phyloP scores from a whole-genome alignment of 2,113 vertebrate species.

The Mastomys coucha region DNA sequence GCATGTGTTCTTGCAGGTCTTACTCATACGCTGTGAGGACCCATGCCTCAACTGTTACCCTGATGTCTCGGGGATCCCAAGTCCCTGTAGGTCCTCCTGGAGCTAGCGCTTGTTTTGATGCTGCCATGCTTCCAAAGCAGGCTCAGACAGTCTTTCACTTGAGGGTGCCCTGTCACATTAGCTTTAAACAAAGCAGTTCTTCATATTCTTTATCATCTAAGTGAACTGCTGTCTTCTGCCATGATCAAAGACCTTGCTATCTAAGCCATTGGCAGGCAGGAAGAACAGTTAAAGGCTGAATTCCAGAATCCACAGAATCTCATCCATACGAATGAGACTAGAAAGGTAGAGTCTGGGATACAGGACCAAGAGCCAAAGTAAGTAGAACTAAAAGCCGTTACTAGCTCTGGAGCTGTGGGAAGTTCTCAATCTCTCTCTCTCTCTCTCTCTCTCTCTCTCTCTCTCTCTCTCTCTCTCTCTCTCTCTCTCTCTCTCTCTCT shows the following conservation, averaged over 20 bases:
- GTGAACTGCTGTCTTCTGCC: constrained; percentile 10
- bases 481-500: neutral
- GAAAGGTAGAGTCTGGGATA: neutral
- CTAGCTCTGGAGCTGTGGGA: neutral
- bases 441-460: neutral
- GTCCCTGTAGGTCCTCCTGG: neutral
- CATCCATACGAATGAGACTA: neutral
- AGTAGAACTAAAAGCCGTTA: neutral
- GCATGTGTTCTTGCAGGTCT: constrained; percentile 12
- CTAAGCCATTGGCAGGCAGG: neutral
- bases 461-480: neutral
- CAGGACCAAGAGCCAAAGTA: neutral
- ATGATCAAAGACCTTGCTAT: neutral
- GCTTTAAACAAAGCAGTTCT: constrained; percentile 21
- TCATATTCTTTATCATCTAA: neutral
- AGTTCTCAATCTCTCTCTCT: neutral
- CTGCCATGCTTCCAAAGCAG: neutral
- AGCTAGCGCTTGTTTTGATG: constrained; percentile 25
- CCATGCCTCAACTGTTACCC: neutral
- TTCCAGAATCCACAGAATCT: constrained; percentile 15
- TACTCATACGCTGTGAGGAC: constrained; percentile 41
- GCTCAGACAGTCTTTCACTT: constrained; percentile 39
- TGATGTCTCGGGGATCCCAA: neutral
- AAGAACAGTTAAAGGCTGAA: neutral
- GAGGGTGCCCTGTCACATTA: neutral